These are phyloP conservation scores for Desoria tigrina DNA, from an alignment of 2,888 invertebrate genomes.

Conservation along the genomic window DNA sequence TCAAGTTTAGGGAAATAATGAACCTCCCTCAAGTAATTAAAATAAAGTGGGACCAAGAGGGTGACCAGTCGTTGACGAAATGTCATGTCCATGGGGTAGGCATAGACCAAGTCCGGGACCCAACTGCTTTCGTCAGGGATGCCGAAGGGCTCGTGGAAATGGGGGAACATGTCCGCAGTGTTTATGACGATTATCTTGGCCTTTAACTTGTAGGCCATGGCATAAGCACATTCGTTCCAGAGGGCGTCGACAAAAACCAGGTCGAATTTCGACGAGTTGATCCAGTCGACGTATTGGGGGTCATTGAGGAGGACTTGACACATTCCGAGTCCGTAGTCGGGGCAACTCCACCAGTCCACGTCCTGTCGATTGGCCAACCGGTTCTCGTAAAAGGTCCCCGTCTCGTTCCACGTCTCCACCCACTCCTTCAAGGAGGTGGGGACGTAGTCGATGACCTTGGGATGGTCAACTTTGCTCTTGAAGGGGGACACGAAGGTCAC, in stretches of 20 bases:
- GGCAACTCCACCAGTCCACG: not conserved
- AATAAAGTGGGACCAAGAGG: constrained; percentile 27
- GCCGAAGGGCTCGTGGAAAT: constrained; percentile 38
- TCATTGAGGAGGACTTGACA: constrained; percentile 28
- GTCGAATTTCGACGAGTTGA: constrained; percentile 32
- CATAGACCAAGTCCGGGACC: constrained; percentile 39
- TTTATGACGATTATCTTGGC: constrained; percentile 37
- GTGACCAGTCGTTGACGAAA: constrained; percentile 19
- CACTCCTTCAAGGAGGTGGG: not conserved
- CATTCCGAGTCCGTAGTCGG: constrained; percentile 13
- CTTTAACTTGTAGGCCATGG: constrained; percentile 34
- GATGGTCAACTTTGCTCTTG: not conserved
- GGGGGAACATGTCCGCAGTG: constrained; percentile 35
- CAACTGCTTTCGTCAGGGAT: constrained; percentile 38
- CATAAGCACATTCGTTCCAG: constrained; percentile 39
- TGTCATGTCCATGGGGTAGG: constrained; percentile 27
- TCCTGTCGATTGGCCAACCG: not conserved
- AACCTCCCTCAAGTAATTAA: constrained; percentile 23
- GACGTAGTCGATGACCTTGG: constrained; percentile 2
- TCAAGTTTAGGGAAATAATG: constrained; percentile 36
- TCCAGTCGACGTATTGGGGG: constrained; percentile 26
- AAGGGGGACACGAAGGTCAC: constrained; percentile 13
- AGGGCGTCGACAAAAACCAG: constrained; percentile 41
- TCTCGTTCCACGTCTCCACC: not conserved
- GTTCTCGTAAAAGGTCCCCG: not conserved